Base-by-base conservation (phyloP, 2,888 invertebrate genomes). In the Caenorhabditis uteleia region DNA sequence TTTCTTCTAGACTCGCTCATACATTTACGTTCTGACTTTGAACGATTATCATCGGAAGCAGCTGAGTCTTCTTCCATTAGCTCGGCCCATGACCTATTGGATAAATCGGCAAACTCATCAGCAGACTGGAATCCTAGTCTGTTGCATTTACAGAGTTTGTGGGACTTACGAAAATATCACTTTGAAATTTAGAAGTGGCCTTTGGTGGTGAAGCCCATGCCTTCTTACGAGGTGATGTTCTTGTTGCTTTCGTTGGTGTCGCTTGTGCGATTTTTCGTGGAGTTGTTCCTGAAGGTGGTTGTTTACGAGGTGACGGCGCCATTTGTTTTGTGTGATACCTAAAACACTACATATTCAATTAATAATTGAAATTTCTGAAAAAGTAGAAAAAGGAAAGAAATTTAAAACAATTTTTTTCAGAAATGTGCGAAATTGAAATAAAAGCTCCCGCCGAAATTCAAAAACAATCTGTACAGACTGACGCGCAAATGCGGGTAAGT, bases 51-150 rank as follows among this genome's bases (percentile, higher is more conserved):
- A n/a, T 42, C 27, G 16, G 42, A 36, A 18, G 61, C 43, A 1
- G 56, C 59, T 1, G 50, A 48, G 26, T 76, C 77, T 25, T 68
- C 66, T 21, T 69, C 73, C 2, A 68, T 67, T 26, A 74, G 56
- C 36, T 74, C 74, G 3, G 71, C 71, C 77, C 77, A 77, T 5
- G 77, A 77, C 12, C 53, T 61, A 59, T 77, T 72, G 6, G 58
- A 55, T 38, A 74, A 50, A 7, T 65, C 62, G 16, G 72, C 58
- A 36, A 73, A 71, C 8, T 75, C 73, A 1, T 58, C 53, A 2
- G 59, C 64, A 8, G 50, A 45, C 72, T 72, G 42, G 34, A 59
- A 43, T 50, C 3, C 4, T 29, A 29, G 31, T 7, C 7, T 29
- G 5, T 23, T 43, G 29, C 6, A 26, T 26, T 27, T 23, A 26